Conservation (phyloP, 2,888 invertebrate species). For the Chromoteleia sp. region DNA sequence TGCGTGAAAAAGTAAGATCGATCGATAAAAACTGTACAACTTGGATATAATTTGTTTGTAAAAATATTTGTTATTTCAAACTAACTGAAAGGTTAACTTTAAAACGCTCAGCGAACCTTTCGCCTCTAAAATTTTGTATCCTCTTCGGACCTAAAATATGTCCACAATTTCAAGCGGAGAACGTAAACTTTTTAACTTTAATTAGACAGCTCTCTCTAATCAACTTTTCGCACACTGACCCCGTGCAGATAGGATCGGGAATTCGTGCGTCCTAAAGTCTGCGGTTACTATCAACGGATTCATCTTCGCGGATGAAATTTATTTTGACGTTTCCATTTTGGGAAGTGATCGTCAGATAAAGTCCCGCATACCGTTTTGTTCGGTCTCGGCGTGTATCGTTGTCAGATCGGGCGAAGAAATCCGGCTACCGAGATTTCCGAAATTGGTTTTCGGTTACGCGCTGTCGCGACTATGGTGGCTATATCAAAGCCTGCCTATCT, state of each 20-base stretch:
- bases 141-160: no score
- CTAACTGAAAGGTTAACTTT: no score
- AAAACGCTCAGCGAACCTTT: no score
- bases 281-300: conserved; percentile 17
- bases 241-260: conserved; percentile 16
- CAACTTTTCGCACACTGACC: conserved; percentile 8
- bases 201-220: conserved; percentile 1
- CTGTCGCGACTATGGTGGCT: conserved; percentile 71
- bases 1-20: no score
- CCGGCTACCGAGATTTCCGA: conserved; percentile 68
- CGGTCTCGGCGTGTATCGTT: conserved; percentile 15
- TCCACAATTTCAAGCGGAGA: no score
- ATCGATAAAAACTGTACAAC: no score
- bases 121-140: no score
- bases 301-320: conserved; percentile 58
- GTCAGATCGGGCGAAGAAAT: conserved; percentile 61
- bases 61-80: no score
- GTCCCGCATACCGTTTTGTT: conserved; percentile 36
- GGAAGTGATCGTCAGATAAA: conserved; percentile 42
- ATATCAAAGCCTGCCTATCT: conserved; percentile 65
- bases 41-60: no score
- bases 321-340: conserved; percentile 66
- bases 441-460: conserved; percentile 71
- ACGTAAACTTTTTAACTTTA: neutral
- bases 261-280: neutral